Evolutionary conservation across 1,140 invertebrate species (phyloP).

Genomic region (Pinna nobilis): DNA sequence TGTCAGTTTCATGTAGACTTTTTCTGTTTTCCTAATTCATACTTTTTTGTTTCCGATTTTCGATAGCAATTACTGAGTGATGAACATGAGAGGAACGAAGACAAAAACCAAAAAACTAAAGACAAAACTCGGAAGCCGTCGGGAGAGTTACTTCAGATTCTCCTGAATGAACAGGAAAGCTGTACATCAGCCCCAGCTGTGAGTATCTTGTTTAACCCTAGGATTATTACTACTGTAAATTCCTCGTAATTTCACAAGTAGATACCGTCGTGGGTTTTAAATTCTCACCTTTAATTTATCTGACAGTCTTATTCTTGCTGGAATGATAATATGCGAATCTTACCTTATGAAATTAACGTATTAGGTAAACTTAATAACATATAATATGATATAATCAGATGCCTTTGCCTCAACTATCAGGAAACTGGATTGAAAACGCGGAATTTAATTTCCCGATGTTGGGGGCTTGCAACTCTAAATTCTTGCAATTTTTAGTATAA

Average conservation of each 20-base stretch:
- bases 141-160: constrained; percentile 86
- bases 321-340: too few relatives aligned
- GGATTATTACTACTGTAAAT: not conserved
- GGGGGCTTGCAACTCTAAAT: too few relatives aligned
- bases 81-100: constrained; percentile 85
- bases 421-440: too few relatives aligned
- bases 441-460: too few relatives aligned
- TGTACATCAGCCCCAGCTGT: constrained; percentile 64
- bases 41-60: constrained; percentile 39
- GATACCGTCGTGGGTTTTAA: too few relatives aligned
- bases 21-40: constrained; percentile 30
- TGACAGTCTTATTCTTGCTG: too few relatives aligned
- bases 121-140: constrained; percentile 52
- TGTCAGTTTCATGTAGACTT: not conserved
- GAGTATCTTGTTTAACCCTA: constrained; percentile 28
- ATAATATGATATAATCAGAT: too few relatives aligned
- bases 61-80: constrained; percentile 86
- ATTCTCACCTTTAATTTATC: too few relatives aligned
- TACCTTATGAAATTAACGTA: too few relatives aligned
- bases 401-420: too few relatives aligned
- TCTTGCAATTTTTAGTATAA: too few relatives aligned
- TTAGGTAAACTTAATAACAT: too few relatives aligned
- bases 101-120: constrained; percentile 70
- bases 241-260: not conserved
- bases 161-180: constrained; percentile 79